A percentile compares a stretch with the other conserved stretches of the same genome.
Evolutionary conservation across 2,888 invertebrate species (phyloP).

Genomic region (Scaptodrosophila latifasciaeformis): DNA sequence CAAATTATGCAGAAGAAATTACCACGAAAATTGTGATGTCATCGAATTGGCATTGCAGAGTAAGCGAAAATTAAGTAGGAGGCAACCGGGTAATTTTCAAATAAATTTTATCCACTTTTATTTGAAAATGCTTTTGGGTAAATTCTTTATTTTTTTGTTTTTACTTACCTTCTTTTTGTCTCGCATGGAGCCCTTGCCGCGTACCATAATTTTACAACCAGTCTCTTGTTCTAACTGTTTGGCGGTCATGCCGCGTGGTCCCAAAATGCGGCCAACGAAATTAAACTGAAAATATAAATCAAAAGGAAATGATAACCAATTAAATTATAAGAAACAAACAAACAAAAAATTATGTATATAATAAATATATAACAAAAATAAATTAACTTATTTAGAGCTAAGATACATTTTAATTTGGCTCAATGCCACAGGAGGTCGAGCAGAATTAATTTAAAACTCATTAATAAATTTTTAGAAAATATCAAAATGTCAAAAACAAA

Average conservation of each 20-base stretch:
- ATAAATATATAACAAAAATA: constrained; percentile 28
- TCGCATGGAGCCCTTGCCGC: constrained; percentile 99
- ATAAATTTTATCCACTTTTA: too few relatives aligned
- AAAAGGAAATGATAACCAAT: constrained; percentile 15
- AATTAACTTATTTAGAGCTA: constrained; percentile 30
- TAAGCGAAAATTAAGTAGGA: too few relatives aligned
- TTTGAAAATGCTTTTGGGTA: too few relatives aligned
- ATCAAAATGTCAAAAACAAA: constrained; percentile 27
- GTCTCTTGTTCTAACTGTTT: constrained; percentile 99
- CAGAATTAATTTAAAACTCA: constrained; percentile 3
- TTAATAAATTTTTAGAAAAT: neutral
- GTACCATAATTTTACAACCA: constrained; percentile 99
- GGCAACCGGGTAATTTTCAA: neutral
- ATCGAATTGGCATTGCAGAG: too few relatives aligned
- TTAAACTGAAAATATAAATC: constrained; percentile 91
- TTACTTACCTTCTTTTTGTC: constrained; percentile 97
- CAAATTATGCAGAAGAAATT: constrained; percentile 26
- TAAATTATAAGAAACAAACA: constrained; percentile 40
- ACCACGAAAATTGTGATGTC: too few relatives aligned
- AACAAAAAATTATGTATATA: constrained; percentile 39
- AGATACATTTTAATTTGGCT: neutral
- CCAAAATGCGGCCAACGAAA: constrained; percentile 99
- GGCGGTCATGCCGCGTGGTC: constrained; percentile 99
- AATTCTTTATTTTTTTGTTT: too few relatives aligned
- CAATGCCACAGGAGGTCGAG: neutral